Evolutionary conservation across 1,140 invertebrate genomes (phyloP), one percentile per base, ranked within the genome.

Genomic region (Nephotettix cincticeps): DNA sequence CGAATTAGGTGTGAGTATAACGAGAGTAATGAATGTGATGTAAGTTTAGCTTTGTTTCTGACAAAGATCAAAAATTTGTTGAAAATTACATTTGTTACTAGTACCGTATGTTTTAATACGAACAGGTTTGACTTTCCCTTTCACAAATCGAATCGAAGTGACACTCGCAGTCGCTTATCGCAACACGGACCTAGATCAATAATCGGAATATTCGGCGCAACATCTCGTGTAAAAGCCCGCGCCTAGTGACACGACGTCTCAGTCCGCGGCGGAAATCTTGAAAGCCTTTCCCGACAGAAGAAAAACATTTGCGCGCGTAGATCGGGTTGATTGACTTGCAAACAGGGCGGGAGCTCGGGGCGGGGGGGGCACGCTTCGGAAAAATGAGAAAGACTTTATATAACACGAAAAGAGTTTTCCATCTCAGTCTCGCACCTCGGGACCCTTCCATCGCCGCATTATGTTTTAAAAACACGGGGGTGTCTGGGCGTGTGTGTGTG

Each of bases 361-460:
- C 11, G 30, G 45, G 65, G 36, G 32, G 40, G 32, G 56, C 56
- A 61, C 56, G 63, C 29, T 30, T 65, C 29, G 63, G 63, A 65
- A 65, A 65, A 65, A 65, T 65, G 63, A 65, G 63, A 65, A 65
- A 65, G 63, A 65, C 63, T 65, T 65, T 65, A 65, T 65, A 65
- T 65, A 65, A 65, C 36, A 65, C 63, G 29, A 27, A 27, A 65
- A 65, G 63, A 65, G 56, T 61, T 61, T 61, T 61, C 56, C 56
- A 61, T 61, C 56, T 61, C 56, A 4, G n/a, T 19, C 11, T 54
- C 23, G 11, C 47, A n/a, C n/a, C 4, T 6, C 21, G 56, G 56
- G 23, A 25, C 56, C 56, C 27, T 61, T 14, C 21, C 56, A 23
- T 2, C 56, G n/a, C 6, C 6, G 56, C 27, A 61, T 61, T 61